These are phyloP conservation scores for Galerucella pusilla DNA, from an alignment of 2,888 invertebrate species.

Conservation along the genomic window DNA sequence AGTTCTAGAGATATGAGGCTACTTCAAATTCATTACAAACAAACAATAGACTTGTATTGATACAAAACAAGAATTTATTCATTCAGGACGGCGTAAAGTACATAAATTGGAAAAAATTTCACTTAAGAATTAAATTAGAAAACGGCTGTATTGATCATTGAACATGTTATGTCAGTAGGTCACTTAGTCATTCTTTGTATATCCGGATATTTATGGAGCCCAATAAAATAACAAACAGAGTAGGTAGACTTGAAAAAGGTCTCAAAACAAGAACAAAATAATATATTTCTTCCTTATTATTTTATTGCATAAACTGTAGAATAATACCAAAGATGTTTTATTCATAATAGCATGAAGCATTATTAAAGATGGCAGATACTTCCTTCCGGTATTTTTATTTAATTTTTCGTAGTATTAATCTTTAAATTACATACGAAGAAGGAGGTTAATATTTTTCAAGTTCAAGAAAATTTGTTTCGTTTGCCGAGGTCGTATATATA, in stretches of 20 bases:
- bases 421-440: neutral
- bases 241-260: neutral
- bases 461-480: slow-evolving; percentile 16
- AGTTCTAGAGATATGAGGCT: too few species aligned
- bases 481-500: slow-evolving; percentile 8
- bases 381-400: neutral
- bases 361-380: neutral
- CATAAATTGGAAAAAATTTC: slow-evolving; percentile 34
- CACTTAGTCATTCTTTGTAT: slow-evolving; percentile 43
- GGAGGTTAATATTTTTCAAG: slow-evolving; percentile 10
- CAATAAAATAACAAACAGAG: slow-evolving; percentile 4
- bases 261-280: too few species aligned
- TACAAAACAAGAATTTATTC: slow-evolving; percentile 7
- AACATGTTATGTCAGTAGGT: slow-evolving; percentile 52
- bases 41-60: neutral
- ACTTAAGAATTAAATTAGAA: slow-evolving; percentile 33
- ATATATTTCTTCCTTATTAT: too few species aligned
- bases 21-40: neutral
- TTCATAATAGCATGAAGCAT: neutral
- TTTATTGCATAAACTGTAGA: too few species aligned
- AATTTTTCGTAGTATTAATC: too few species aligned
- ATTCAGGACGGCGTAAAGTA: slow-evolving; percentile 4
- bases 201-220: slow-evolving; percentile 48
- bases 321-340: neutral
- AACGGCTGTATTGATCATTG: slow-evolving; percentile 34